Conservation (phyloP, 2,797 vertebrate genomes). For the Prionace glauca region DNA sequence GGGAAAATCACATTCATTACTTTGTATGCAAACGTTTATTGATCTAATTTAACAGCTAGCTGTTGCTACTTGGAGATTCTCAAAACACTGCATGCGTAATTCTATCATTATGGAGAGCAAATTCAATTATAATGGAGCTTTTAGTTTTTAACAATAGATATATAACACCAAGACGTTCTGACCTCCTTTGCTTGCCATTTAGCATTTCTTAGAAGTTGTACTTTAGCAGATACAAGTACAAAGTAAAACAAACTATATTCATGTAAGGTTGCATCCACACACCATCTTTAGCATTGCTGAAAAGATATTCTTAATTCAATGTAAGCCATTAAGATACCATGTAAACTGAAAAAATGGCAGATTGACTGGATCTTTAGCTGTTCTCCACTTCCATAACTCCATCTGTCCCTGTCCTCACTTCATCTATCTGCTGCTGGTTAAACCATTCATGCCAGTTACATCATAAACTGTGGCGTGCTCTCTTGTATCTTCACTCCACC, state of each 20-base stretch:
- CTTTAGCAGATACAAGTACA: neutral
- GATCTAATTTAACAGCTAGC: neutral
- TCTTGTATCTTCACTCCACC: neutral
- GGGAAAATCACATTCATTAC: slow-evolving; percentile 25
- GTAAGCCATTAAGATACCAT: neutral
- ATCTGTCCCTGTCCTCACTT: neutral
- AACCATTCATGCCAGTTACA: neutral
- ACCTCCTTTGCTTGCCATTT: neutral
- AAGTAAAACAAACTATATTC: neutral
- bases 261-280: neutral
- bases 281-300: neutral
- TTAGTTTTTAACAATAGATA: neutral
- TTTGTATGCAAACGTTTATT: neutral
- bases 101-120: neutral
- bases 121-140: neutral
- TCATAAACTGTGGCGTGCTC: neutral
- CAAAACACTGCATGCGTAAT: neutral
- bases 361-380: neutral
- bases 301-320: neutral
- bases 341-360: neutral
- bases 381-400: neutral
- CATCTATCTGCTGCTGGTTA: neutral
- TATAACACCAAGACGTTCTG: neutral
- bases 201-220: neutral
- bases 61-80: neutral